phyloP scores from a whole-genome alignment of 2,113 vertebrate species.

The Prunella fulvescens region DNA sequence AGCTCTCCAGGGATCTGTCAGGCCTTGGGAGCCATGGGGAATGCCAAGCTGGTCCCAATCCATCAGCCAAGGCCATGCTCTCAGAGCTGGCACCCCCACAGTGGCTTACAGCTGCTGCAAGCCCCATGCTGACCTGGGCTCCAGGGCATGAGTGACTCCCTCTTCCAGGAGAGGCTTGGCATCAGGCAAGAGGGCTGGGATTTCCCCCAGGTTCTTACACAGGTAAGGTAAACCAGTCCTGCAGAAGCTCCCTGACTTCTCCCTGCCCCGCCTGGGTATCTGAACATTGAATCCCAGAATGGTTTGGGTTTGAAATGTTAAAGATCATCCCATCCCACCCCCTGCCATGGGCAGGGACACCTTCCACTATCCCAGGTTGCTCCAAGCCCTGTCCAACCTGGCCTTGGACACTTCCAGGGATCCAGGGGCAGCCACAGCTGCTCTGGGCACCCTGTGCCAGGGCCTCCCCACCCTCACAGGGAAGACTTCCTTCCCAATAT shows the following conservation, averaged over 20 bases:
- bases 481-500: not conserved
- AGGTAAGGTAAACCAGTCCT: not conserved
- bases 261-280: not conserved
- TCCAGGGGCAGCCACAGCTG: not conserved
- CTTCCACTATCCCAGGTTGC: accelerated
- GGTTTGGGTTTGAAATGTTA: not conserved
- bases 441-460: not conserved
- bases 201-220: not conserved
- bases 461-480: accelerated
- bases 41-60: not conserved
- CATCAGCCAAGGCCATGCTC: accelerated
- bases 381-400: accelerated
- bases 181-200: not conserved
- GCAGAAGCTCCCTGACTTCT: not conserved
- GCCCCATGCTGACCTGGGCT: not conserved
- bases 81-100: not conserved
- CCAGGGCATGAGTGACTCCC: accelerated
- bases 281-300: not conserved
- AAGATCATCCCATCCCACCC: accelerated
- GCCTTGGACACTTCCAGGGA: not conserved
- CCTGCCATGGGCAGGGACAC: not conserved
- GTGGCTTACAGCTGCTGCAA: not conserved
- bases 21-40: not conserved
- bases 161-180: not conserved
- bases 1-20: not conserved